phyloP scores from a whole-genome alignment of 2,113 vertebrate genomes.

The Andinoacara biseriatus region DNA sequence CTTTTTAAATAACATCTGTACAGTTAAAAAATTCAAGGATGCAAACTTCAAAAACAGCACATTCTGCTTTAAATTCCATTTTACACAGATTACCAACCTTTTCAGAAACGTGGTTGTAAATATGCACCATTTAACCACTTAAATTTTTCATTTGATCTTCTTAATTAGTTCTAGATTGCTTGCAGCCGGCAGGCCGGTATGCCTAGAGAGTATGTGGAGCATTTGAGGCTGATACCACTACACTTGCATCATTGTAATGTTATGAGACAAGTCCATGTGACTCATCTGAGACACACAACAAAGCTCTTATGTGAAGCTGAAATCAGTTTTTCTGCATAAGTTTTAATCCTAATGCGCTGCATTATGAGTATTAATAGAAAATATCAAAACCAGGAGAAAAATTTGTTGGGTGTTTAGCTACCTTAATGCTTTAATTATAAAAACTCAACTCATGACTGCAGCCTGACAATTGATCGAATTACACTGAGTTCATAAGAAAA shows the following conservation, averaged over 20 bases:
- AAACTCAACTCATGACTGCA: not conserved
- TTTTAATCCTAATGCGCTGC: not conserved
- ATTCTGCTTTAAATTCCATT: not conserved
- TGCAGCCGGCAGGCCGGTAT: not conserved
- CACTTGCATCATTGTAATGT: slow-evolving; percentile 10
- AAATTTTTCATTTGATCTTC: slow-evolving; percentile 2
- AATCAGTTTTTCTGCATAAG: not conserved
- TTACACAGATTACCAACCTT: not conserved
- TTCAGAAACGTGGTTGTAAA: not conserved
- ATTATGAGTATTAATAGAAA: not conserved
- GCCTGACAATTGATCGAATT: slow-evolving; percentile 17
- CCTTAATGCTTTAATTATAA: not conserved
- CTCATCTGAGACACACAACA: slow-evolving; percentile 9
- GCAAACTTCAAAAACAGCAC: not conserved
- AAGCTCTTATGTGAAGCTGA: slow-evolving; percentile 3
- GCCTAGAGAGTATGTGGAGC: not conserved
- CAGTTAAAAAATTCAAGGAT: not conserved
- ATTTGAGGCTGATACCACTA: not conserved
- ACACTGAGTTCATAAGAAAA: not conserved
- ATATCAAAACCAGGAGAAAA: not conserved
- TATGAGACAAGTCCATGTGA: slow-evolving; percentile 7
- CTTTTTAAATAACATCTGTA: not conserved
- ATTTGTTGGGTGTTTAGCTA: not conserved
- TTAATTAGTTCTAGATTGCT: not conserved
- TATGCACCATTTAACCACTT: not conserved